Conservation (phyloP, 2,888 invertebrate species). For the Ophion slaviceki region DNA sequence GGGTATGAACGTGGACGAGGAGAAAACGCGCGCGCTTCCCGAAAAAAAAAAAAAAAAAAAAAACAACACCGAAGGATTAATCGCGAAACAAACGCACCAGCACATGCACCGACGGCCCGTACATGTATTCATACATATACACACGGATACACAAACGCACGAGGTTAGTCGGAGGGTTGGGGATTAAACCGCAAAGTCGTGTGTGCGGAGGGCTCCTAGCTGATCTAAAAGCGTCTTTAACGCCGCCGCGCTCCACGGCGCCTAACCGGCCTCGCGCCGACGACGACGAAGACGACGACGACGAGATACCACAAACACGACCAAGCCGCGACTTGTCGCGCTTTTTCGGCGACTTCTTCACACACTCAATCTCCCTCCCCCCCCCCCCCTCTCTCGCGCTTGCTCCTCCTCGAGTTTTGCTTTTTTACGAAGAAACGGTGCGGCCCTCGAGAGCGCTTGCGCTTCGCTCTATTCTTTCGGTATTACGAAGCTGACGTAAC, state of each 20-base stretch:
- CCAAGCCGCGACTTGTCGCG: conserved; percentile 62
- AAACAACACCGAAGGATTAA: conserved; percentile 20
- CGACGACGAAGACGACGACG: conserved; percentile 41
- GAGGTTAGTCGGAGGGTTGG: conserved; percentile 30
- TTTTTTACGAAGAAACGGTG: conserved; percentile 62
- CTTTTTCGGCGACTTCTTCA: conserved; percentile 53
- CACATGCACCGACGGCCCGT: conserved; percentile 5
- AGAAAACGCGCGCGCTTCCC: conserved; percentile 20
- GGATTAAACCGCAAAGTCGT: conserved; percentile 34
- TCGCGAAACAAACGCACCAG: conserved; percentile 20
- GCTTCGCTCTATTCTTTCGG: conserved; percentile 39
- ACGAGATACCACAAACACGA: conserved; percentile 56
- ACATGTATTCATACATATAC: conserved; percentile 16
- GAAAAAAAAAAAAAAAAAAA: neutral
- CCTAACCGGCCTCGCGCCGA: conserved; percentile 65
- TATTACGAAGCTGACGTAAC: conserved; percentile 65
- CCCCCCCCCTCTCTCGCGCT: conserved; percentile 6
- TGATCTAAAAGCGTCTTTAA: conserved; percentile 70
- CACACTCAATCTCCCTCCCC: conserved; percentile 18
- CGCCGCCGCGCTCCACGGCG: conserved; percentile 68
- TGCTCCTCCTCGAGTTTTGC: conserved; percentile 52
- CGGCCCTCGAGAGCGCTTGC: conserved; percentile 62
- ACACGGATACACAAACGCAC: conserved; percentile 13
- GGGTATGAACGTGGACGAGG: neutral
- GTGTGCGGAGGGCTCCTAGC: conserved; percentile 66